phyloP scores from a whole-genome alignment of 2,113 vertebrate genomes.

The Mesitornis unicolor region DNA sequence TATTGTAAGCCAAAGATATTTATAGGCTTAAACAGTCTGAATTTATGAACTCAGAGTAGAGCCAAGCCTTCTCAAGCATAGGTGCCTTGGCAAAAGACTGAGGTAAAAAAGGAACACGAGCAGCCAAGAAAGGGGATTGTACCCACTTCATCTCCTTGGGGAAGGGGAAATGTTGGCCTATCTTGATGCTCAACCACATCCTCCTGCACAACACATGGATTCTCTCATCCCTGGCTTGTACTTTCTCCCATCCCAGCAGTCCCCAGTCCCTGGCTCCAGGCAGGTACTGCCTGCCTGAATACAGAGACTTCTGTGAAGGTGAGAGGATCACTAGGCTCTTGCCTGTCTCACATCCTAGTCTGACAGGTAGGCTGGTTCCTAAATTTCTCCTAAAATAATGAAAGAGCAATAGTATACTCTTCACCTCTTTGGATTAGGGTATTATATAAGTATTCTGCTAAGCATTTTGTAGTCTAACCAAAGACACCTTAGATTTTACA shows the following conservation, averaged over 20 bases:
- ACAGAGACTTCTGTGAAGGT: not conserved
- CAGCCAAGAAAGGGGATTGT: not conserved
- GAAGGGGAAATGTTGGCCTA: not conserved
- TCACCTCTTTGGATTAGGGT: not conserved
- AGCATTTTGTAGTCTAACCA: not conserved
- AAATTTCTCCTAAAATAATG: not conserved
- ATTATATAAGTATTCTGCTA: not conserved
- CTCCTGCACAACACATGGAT: not conserved
- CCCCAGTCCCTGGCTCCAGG: not conserved
- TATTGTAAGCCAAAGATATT: not conserved
- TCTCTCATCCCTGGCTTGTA: not conserved
- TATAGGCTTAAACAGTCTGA: not conserved
- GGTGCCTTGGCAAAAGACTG: not conserved
- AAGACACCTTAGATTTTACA: not conserved
- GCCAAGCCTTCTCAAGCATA: not conserved
- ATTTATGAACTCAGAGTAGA: not conserved
- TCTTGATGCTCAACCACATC: not conserved
- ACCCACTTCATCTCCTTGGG: not conserved
- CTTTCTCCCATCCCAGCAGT: not conserved
- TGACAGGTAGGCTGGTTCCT: not conserved
- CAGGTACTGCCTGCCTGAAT: not conserved
- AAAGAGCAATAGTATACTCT: not conserved
- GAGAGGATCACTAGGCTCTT: not conserved
- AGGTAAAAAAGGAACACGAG: not conserved
- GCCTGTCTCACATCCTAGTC: not conserved